Percentiles rank a stretch among this genome's conserved stretches.
Conservation (phyloP, 2,113 vertebrate species). For the Macrotis lagotis region DNA sequence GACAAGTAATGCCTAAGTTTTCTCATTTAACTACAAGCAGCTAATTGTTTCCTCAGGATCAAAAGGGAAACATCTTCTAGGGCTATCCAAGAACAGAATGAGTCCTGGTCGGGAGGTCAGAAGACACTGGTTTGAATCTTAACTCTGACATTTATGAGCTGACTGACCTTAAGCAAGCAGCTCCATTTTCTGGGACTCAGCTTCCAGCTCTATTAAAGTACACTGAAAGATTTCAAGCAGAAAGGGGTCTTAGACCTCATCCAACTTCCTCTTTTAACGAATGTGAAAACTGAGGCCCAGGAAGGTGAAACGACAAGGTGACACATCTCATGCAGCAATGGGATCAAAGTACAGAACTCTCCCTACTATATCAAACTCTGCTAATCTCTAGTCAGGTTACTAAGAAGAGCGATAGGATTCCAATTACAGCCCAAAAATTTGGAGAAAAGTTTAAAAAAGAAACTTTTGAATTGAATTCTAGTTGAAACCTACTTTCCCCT, state of each 20-base stretch:
- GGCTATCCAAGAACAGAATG: not conserved
- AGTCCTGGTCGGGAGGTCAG: not conserved
- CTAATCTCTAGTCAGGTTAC: not conserved
- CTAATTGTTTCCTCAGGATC: slow-evolving; percentile 7
- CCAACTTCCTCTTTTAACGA: not conserved
- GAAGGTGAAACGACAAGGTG: not conserved
- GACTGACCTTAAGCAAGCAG: not conserved
- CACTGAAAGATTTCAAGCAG: not conserved
- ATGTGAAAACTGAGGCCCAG: not conserved
- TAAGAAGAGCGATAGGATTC: not conserved
- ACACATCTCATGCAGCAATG: not conserved
- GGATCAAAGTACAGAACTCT: not conserved
- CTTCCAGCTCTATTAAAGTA: not conserved
- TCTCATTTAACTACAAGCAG: not conserved
- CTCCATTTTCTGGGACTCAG: not conserved
- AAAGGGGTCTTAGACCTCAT: not conserved
- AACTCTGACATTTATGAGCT: not conserved
- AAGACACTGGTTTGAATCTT: not conserved
- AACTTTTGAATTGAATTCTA: not conserved
- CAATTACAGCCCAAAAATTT: not conserved
- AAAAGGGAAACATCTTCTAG: not conserved
- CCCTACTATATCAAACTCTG: not conserved
- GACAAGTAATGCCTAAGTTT: not conserved
- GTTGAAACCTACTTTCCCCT: not conserved
- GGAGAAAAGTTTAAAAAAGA: not conserved